Conservation (phyloP, 2,797 vertebrate species). For the Mionectes olivaceus region DNA sequence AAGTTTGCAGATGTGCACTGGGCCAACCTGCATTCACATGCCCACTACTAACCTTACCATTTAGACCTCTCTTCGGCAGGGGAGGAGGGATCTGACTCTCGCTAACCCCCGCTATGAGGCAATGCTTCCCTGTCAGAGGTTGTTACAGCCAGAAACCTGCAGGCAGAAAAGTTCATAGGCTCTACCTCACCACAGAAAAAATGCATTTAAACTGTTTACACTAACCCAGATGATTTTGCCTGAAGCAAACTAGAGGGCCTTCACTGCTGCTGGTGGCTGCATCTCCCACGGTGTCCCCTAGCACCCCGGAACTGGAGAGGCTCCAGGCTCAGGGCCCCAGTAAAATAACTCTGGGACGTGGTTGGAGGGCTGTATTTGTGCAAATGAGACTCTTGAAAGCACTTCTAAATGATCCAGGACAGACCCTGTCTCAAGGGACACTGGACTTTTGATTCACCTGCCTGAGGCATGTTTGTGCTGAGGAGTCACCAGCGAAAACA, state of each 20-base stretch:
- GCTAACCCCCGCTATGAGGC: background rate
- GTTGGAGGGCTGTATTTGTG: background rate
- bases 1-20: background rate
- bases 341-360: background rate
- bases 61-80: background rate
- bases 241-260: background rate
- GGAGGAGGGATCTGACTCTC: background rate
- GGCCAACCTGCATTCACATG: accelerated
- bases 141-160: background rate
- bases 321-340: background rate
- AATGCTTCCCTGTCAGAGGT: background rate
- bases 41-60: background rate
- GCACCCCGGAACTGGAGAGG: background rate
- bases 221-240: background rate
- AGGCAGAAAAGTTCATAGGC: background rate
- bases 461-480: background rate
- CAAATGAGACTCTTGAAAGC: background rate
- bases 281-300: background rate
- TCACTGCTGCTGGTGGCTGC: background rate
- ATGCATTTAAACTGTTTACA: background rate
- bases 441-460: background rate
- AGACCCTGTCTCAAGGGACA: background rate
- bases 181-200: background rate
- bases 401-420: background rate
- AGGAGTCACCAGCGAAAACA: background rate